phyloP scores from a whole-genome alignment of 1,140 invertebrate species.

The Neodiprion virginianus region DNA sequence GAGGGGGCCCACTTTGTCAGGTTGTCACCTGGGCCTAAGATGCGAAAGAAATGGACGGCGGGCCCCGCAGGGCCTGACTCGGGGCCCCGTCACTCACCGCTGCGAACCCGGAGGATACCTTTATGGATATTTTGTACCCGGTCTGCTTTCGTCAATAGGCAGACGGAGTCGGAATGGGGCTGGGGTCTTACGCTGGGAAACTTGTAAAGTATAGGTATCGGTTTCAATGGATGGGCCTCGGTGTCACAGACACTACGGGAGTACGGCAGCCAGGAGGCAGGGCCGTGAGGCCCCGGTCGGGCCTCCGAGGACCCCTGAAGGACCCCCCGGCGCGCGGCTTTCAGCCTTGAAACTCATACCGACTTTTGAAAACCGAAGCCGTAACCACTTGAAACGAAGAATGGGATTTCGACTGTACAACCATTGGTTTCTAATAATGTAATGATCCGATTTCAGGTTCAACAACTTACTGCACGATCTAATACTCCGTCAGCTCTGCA shows the following conservation, averaged over 20 bases:
- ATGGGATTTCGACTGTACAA: conserved; percentile 25
- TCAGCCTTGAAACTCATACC: conserved; percentile 47
- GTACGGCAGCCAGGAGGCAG: conserved; percentile 31
- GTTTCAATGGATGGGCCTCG: conserved; percentile 40
- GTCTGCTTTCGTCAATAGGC: background rate
- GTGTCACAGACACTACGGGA: conserved; percentile 35
- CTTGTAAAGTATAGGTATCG: conserved; percentile 34
- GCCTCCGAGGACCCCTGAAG: conserved; percentile 29
- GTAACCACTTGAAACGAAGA: conserved; percentile 36
- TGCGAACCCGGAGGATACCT: background rate
- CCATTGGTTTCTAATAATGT: conserved; percentile 6
- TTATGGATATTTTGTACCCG: background rate
- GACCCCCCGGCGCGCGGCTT: conserved; percentile 45
- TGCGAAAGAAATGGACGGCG: conserved; percentile 18
- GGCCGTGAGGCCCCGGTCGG: conserved; percentile 27
- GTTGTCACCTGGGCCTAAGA: conserved; percentile 42
- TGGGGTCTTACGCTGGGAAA: conserved; percentile 4
- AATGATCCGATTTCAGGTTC: conserved; percentile 37
- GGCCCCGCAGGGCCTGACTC: background rate
- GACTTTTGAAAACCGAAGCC: conserved; percentile 36
- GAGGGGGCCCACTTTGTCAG: conserved; percentile 46
- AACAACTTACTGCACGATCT: no score
- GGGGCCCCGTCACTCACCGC: background rate
- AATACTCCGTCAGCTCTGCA: no score
- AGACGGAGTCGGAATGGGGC: background rate